Conservation (phyloP, 2,113 vertebrate species). For the Turdus rufiventris region DNA sequence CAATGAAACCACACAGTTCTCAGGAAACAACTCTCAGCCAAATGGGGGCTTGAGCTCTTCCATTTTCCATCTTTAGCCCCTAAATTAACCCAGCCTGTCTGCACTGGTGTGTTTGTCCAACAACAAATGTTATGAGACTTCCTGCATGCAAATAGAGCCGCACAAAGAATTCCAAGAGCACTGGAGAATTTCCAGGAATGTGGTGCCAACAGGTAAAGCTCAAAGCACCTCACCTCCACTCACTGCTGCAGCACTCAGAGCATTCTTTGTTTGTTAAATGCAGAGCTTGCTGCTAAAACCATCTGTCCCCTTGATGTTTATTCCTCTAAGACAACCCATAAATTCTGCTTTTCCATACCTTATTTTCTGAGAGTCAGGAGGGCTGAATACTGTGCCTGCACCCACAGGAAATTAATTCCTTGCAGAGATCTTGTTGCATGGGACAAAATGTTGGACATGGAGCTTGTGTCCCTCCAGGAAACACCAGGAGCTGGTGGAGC, state of each 20-base stretch:
- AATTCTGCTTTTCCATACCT: conserved; percentile 6
- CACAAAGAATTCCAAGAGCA: not conserved
- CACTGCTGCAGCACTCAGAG: not conserved
- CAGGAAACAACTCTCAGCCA: not conserved
- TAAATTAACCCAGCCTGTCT: not conserved
- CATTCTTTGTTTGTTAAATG: not conserved
- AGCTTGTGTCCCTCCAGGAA: not conserved
- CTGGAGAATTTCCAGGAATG: not conserved
- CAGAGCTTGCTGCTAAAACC: not conserved
- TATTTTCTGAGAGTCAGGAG: not conserved
- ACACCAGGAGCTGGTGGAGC: not conserved
- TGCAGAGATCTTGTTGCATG: not conserved
- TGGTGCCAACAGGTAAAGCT: not conserved
- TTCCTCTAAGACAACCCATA: not conserved
- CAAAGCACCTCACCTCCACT: not conserved
- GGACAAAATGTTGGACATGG: not conserved
- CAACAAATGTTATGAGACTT: not conserved
- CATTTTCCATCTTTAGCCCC: not conserved
- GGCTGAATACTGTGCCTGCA: not conserved
- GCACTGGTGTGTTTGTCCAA: not conserved
- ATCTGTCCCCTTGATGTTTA: not conserved
- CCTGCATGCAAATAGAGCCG: not conserved
- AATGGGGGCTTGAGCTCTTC: not conserved
- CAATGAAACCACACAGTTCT: not conserved
- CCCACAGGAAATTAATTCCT: not conserved